Evolutionary conservation across 2,113 vertebrate species (phyloP), one percentile per base, ranked within the genome.

Genomic region (Cavia aperea): DNA sequence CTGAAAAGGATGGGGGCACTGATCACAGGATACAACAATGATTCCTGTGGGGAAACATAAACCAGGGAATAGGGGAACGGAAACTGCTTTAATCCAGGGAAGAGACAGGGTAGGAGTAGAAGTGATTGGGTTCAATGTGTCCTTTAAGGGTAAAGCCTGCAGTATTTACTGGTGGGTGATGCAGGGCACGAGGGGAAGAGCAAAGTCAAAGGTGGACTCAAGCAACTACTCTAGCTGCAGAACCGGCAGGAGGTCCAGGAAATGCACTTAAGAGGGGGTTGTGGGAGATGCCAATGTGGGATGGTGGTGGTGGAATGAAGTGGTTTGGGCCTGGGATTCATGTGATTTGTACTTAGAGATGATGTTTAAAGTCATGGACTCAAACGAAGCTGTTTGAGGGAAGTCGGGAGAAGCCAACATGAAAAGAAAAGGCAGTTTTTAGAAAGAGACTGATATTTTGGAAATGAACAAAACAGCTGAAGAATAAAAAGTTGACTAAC

Each of bases 381-480:
- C 29, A 39, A 1, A n/a, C 72, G 4, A 62, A 4, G 33, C 60
- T 79, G 19, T 23, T 70, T 85, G 3, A 77, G 29, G 83, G 36
- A 72, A 54, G n/a, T 84, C 39, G 62, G 86, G 77, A 51, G 33
- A 14, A 90, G n/a, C 56, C 24, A 83, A 18, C 24, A 15, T 70
- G 65, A 75, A 51, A 65, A 93, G 31, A 29, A 88, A 68, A 56
- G 56, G 3, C 66, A 82, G 13, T 31, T 23, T 78, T 78, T 81
- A 91, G 60, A 46, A 18, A 62, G 9, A 94, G 33, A 65, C 4
- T n/a, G 11, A 31, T 62, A 23, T 72, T 36, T 62, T 72, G 33
- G 43, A 79, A 78, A 92, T 66, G 43, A 92, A 79, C 7, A 77
- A 88, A 83, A 81, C 16, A 4, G 56, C 65, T 86, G 60, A 82